Conservation (phyloP, 2,113 vertebrate genomes). For the Phyllostomus discolor region DNA sequence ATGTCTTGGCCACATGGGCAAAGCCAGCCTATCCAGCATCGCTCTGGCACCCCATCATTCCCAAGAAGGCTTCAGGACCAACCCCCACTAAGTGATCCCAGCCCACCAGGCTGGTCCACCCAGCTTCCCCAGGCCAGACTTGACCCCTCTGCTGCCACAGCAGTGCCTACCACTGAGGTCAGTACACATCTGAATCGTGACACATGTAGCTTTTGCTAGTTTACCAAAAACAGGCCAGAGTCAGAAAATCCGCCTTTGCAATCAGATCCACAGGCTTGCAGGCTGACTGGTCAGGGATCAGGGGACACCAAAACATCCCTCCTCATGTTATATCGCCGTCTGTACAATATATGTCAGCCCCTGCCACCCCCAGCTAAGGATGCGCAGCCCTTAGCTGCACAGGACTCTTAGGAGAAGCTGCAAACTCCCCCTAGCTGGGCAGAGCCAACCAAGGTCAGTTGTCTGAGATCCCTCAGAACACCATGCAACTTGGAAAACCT, state of each 20-base stretch:
- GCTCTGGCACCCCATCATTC: not conserved
- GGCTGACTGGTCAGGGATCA: not conserved
- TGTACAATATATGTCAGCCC: not conserved
- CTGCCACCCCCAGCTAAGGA: not conserved
- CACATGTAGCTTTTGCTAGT: not conserved
- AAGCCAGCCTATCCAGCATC: not conserved
- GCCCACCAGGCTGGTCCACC: not conserved
- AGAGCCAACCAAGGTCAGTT: not conserved
- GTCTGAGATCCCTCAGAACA: not conserved
- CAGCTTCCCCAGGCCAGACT: not conserved
- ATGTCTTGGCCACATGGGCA: accelerated
- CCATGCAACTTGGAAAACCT: not conserved
- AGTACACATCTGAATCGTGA: not conserved
- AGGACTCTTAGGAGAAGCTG: not conserved
- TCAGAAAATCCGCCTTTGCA: not conserved
- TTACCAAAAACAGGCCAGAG: not conserved
- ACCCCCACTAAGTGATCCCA: not conserved
- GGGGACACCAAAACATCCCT: not conserved
- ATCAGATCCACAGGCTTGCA: not conserved
- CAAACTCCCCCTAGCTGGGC: not conserved
- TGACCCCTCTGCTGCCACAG: not conserved
- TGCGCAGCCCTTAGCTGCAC: not conserved
- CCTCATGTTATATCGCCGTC: not conserved
- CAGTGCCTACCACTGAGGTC: not conserved
- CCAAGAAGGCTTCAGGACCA: not conserved